These are phyloP conservation scores for Meloidogyne floridensis DNA, from an alignment of 1,140 invertebrate genomes.

Conservation along the genomic window DNA sequence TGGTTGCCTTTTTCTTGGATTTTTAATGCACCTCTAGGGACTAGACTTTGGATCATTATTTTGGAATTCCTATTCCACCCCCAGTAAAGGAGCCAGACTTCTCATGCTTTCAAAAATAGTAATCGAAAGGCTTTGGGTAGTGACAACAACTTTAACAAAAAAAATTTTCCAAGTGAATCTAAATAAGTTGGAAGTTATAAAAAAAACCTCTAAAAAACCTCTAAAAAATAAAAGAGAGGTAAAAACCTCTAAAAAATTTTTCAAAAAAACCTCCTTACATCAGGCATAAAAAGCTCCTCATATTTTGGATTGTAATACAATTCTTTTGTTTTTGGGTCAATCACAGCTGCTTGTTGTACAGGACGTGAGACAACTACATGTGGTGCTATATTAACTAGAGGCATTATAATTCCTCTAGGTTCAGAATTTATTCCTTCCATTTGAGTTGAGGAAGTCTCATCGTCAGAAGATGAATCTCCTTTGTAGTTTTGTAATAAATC, in stretches of 20 bases:
- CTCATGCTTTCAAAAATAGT: too few species aligned
- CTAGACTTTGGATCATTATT: too few species aligned
- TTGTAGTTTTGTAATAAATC: not conserved
- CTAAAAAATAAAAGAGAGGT: too few species aligned
- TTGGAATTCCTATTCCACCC: too few species aligned
- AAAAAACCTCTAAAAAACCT: too few species aligned
- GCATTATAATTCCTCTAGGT: not conserved
- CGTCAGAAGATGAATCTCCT: not conserved
- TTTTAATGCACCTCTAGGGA: too few species aligned
- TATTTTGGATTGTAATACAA: conserved; percentile 88
- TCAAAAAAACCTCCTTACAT: conserved; percentile 65
- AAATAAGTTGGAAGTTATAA: too few species aligned
- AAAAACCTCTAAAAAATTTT: conserved; percentile 27
- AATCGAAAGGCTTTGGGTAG: too few species aligned
- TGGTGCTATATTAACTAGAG: conserved; percentile 36
- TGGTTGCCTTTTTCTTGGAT: too few species aligned
- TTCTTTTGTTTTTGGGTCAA: conserved; percentile 79
- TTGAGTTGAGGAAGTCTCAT: not conserved
- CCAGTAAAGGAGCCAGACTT: too few species aligned
- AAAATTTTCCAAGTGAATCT: too few species aligned
- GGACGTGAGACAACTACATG: conserved; percentile 37
- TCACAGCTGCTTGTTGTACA: conserved; percentile 49
- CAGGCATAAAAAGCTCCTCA: conserved; percentile 90
- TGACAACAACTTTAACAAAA: too few species aligned
- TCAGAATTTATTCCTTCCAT: not conserved